A percentile compares a stretch with the other conserved stretches of the same genome.
Conservation (phyloP, 37 sponge, comb jelly and placozoan genomes). For the Chondrosia reniformis region DNA sequence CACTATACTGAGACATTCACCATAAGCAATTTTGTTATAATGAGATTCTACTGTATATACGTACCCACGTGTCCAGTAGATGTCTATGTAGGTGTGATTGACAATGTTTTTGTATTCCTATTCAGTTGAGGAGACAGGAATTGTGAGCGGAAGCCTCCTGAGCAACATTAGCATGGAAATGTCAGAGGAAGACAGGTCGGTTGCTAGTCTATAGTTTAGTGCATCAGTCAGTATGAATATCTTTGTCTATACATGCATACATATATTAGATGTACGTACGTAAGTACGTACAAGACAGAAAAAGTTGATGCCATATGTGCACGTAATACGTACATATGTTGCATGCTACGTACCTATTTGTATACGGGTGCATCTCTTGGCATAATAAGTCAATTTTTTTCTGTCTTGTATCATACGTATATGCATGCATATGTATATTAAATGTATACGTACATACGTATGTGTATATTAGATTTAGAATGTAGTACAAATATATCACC, state of each 20-base stretch:
- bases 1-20: too few relatives aligned
- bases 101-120: too few relatives aligned
- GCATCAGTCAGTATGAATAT: not conserved
- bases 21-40: too few relatives aligned
- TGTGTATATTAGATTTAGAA: not conserved
- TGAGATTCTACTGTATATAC: too few relatives aligned
- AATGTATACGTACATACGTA: not conserved
- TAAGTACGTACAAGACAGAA: not conserved
- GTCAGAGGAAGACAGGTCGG: too few relatives aligned
- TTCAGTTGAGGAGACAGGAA: too few relatives aligned
- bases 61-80: too few relatives aligned
- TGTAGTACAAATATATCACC: not conserved
- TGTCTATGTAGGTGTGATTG: too few relatives aligned
- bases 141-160: too few relatives aligned
- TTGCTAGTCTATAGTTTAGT: not conserved
- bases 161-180: too few relatives aligned
- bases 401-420: not conserved
- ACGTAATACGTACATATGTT: not conserved
- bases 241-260: not conserved
- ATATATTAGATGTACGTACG: not conserved
- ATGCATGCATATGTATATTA: conserved; percentile 4
- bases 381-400: not conserved
- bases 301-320: not conserved
- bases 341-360: not conserved
- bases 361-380: not conserved